Evolutionary conservation across 2,888 invertebrate genomes (phyloP).

Genomic region (Temnothorax rugatulus): DNA sequence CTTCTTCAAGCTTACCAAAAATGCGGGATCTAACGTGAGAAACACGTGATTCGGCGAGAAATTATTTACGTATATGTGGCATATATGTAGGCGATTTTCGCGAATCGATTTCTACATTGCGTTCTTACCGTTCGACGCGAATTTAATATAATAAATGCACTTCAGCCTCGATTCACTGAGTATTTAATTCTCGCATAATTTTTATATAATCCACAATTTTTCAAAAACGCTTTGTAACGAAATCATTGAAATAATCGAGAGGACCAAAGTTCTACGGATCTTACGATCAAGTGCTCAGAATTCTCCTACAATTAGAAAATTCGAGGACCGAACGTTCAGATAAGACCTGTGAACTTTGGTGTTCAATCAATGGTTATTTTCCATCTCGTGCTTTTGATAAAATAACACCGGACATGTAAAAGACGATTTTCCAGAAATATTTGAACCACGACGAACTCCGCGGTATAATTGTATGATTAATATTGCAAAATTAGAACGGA

Average conservation of each 20-base stretch:
- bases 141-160: not conserved
- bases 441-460: not conserved
- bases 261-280: not conserved
- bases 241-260: not conserved
- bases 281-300: not conserved
- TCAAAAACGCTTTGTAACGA: not conserved
- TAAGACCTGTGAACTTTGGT: not conserved
- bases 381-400: not conserved
- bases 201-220: not conserved
- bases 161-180: not conserved
- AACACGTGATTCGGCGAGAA: not conserved
- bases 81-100: not conserved
- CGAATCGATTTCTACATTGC: slow-evolving; percentile 2
- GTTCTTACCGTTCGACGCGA: not conserved
- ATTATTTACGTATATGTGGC: not conserved
- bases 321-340: not conserved
- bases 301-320: not conserved
- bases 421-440: not conserved
- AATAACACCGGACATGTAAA: not conserved
- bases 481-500: not conserved
- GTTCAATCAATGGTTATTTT: not conserved
- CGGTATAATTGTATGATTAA: slow-evolving; percentile 16
- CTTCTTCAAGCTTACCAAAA: not conserved
- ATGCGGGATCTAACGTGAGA: not conserved
- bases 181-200: not conserved